phyloP scores from a whole-genome alignment of 2,888 invertebrate genomes.

The Nezara viridula region DNA sequence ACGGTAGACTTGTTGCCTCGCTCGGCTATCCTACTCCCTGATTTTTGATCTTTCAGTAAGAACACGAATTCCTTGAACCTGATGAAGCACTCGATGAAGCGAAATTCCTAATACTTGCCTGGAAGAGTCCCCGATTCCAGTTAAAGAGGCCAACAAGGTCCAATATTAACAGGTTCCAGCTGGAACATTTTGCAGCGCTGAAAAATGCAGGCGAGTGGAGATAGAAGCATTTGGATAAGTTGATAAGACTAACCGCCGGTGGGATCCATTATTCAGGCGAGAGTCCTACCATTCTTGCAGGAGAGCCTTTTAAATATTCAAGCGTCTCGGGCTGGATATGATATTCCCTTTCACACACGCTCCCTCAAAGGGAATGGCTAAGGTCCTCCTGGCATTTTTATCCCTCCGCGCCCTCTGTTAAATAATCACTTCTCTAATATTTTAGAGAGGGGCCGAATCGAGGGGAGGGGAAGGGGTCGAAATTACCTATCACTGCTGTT shows the following conservation, averaged over 20 bases:
- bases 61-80: too few species aligned
- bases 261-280: background rate
- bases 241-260: slow-evolving; percentile 27
- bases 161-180: slow-evolving; percentile 1
- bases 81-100: too few species aligned
- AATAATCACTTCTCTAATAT: slow-evolving; percentile 35
- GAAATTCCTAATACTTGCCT: background rate
- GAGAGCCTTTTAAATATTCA: slow-evolving; percentile 10
- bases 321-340: slow-evolving; percentile 23
- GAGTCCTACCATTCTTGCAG: slow-evolving; percentile 15
- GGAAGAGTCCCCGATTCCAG: background rate
- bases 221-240: slow-evolving; percentile 43
- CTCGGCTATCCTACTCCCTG: too few species aligned
- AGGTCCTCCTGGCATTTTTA: slow-evolving; percentile 12
- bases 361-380: slow-evolving; percentile 44
- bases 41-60: too few species aligned
- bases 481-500: background rate
- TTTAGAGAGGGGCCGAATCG: background rate
- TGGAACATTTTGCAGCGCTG: background rate
- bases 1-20: too few species aligned
- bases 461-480: background rate
- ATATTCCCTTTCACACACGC: slow-evolving; percentile 56
- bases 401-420: background rate
- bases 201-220: background rate
- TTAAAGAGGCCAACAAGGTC: background rate